Conservation (phyloP, 1,140 invertebrate species). For the Bombus balteatus region DNA sequence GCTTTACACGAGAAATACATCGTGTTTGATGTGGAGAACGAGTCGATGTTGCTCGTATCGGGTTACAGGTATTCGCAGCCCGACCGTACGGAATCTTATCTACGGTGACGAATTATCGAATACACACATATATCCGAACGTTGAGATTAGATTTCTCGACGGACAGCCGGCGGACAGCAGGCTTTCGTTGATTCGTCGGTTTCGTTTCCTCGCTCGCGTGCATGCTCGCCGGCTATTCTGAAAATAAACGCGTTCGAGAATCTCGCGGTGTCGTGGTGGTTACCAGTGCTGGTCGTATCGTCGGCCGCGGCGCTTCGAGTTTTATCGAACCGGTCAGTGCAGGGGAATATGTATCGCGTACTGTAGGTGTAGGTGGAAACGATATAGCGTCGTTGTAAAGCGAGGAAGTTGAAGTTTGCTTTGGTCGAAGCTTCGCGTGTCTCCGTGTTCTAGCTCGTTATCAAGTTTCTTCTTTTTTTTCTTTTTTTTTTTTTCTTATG, state of each 20-base stretch:
- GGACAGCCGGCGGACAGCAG: neutral
- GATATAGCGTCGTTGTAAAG: neutral
- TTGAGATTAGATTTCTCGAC: constrained; percentile 67
- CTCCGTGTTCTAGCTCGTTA: neutral
- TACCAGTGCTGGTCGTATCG: constrained; percentile 54
- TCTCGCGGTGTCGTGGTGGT: constrained; percentile 46
- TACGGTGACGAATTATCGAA: constrained; percentile 58
- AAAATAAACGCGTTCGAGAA: constrained; percentile 64
- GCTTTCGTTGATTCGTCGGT: constrained; percentile 13
- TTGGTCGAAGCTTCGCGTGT: neutral
- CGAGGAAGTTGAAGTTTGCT: no score
- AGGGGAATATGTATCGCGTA: neutral
- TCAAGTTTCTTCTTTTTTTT: neutral
- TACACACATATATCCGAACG: constrained; percentile 28
- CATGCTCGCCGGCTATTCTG: constrained; percentile 42
- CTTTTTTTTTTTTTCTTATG: neutral
- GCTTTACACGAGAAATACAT: neutral
- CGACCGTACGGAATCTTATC: constrained; percentile 56
- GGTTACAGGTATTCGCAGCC: neutral
- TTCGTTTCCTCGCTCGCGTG: neutral
- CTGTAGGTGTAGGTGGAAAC: neutral
- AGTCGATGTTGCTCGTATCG: neutral
- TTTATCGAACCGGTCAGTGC: constrained; percentile 24
- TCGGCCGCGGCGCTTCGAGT: constrained; percentile 24
- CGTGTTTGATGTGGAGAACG: neutral